Evolutionary conservation across 2,113 vertebrate genomes (phyloP), one percentile per base, ranked within the genome.

Genomic region (Tursiops truncatus): DNA sequence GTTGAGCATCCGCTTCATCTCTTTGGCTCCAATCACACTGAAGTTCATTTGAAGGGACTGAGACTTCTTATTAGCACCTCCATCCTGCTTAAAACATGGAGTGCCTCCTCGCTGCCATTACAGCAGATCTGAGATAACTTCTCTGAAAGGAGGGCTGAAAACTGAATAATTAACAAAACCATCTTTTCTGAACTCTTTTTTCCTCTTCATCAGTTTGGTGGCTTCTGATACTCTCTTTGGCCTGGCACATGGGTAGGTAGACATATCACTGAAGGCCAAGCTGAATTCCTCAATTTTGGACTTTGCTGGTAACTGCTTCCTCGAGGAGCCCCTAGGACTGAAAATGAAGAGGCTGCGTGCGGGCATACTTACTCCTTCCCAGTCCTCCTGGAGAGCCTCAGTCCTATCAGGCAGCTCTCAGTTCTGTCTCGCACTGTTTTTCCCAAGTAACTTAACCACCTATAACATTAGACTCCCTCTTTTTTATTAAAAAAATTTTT

Each of bases 131-230:
- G 2, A 84, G 71, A 60, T 73, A 13, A 13, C 18, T 62, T 86
- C 71, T 95, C 62, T 6, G 11, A 11, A 67, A 71, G 67, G 73
- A 95, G n/a, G 50, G 65, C 76, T 44, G 13, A 74, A 38, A 67
- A n/a, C 50, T 14, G 89, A 86, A 80, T 91, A 82, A 96, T 89
- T 80, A 82, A 89, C 68, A 89, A 80, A 97, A 58, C 11, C 62
- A n/a, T 83, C 73, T 94, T 50, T 95, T 58, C 83, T 79, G 44
- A 88, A n/a, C 63, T 58, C 53, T 18, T 31, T 9, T 21, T 50
- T 8, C 62, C 15, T 62, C 74, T 86, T 65, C 65, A 85, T 82
- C 71, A 58, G 0, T 83, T 53, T 82, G 73, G 33, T 86, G 28
- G n/a, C 73, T 77, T 26, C 56, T 70, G 47, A 36, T n/a, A 26